Conservation (phyloP, 2,797 vertebrate genomes). For the Lepilemur septentrionalis region DNA sequence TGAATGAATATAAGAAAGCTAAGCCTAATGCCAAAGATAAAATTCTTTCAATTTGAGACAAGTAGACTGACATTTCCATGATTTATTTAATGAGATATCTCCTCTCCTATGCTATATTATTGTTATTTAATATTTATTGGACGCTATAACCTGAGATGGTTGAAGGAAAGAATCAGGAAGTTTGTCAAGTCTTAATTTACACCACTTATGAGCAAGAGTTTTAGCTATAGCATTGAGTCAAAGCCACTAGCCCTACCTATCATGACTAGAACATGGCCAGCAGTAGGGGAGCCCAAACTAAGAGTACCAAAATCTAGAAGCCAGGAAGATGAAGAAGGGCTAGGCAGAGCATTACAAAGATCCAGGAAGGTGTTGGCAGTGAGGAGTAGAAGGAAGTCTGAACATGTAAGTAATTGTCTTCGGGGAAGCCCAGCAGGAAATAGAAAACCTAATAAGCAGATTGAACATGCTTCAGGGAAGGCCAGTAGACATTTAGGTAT, state of each 20-base stretch:
- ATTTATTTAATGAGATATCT: constrained; percentile 61
- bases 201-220: neutral
- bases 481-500: neutral
- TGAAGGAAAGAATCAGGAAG: neutral
- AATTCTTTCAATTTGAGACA: constrained; percentile 47
- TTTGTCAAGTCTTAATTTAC: constrained; percentile 48
- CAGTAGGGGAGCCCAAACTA: neutral
- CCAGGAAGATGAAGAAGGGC: neutral
- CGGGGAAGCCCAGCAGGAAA: neutral
- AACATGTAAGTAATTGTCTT: neutral
- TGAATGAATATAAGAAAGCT: constrained; percentile 57
- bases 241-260: neutral
- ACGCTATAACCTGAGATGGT: neutral
- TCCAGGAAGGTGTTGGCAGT: neutral
- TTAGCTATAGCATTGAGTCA: neutral
- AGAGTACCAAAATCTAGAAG: neutral
- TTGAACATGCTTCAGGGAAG: neutral
- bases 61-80: neutral
- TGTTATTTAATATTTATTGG: constrained; percentile 58
- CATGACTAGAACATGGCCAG: neutral
- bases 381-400: neutral
- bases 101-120: constrained; percentile 45
- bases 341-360: neutral
- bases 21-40: constrained; percentile 55
- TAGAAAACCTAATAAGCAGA: neutral